Percentiles rank a stretch among this genome's conserved stretches.
Evolutionary conservation across 37 sponge, comb jelly and placozoan species (phyloP).

Genomic region (Lycopodina hypogea): DNA sequence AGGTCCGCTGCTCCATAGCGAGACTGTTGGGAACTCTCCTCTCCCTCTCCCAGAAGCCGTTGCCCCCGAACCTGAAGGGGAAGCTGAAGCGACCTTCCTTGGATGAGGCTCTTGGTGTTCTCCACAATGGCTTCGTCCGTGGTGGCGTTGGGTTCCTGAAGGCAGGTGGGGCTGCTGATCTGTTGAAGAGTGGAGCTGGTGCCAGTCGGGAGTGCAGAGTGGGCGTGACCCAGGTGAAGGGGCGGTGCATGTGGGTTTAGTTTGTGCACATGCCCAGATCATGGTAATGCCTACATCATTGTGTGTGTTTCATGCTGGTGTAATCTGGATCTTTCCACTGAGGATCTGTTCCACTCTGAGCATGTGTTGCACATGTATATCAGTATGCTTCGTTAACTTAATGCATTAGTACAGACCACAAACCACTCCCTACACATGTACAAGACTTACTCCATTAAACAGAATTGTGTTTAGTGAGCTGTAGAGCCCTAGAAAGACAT

Average conservation of each 20-base stretch:
- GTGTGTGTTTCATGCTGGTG: too few relatives aligned
- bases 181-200: conserved; percentile 60
- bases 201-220: conserved; percentile 85
- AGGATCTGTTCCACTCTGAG: too few relatives aligned
- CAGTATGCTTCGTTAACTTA: too few relatives aligned
- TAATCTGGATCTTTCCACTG: too few relatives aligned
- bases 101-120: conserved; percentile 69
- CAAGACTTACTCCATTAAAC: too few relatives aligned
- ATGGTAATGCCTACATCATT: too few relatives aligned
- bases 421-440: too few relatives aligned
- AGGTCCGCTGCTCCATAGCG: conserved; percentile 77
- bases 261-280: too few relatives aligned
- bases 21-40: conserved; percentile 74
- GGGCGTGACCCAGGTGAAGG: conserved; percentile 76
- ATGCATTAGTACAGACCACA: too few relatives aligned
- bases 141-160: conserved; percentile 74
- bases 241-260: not conserved
- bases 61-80: conserved; percentile 44
- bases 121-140: conserved; percentile 81
- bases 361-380: too few relatives aligned
- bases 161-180: conserved; percentile 69
- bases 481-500: too few relatives aligned
- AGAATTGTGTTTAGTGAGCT: too few relatives aligned
- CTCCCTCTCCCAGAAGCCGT: conserved; percentile 65
- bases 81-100: conserved; percentile 61